Evolutionary conservation across 2,888 invertebrate species (phyloP).

Genomic region (Leucophenga montana): DNA sequence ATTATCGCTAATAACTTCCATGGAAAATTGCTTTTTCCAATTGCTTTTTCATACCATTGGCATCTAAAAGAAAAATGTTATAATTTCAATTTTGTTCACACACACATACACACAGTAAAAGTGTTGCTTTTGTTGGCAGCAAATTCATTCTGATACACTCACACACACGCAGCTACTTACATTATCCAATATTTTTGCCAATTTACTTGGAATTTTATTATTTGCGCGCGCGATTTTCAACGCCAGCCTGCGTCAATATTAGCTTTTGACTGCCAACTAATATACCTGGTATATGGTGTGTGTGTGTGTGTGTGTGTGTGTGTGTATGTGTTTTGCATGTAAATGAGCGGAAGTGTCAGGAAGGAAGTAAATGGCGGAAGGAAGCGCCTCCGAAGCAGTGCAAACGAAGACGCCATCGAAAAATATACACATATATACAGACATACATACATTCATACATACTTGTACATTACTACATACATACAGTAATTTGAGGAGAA

Average conservation of each 20-base stretch:
- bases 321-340: conserved; percentile 31
- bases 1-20: conserved; percentile 63
- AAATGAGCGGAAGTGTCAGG: conserved; percentile 19
- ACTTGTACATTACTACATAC: no score
- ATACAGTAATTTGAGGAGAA: conserved; percentile 42
- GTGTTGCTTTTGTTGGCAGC: background rate
- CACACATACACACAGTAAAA: conserved; percentile 13
- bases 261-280: conserved; percentile 33
- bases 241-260: background rate
- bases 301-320: conserved; percentile 55
- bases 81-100: conserved; percentile 58
- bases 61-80: conserved; percentile 42
- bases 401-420: conserved; percentile 28
- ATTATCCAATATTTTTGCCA: conserved; percentile 60
- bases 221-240: conserved; percentile 16
- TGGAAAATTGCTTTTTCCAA: conserved; percentile 1
- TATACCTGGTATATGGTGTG: no score
- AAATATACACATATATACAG: no score
- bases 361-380: conserved; percentile 53
- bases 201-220: conserved; percentile 54
- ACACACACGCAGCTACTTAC: conserved; percentile 30
- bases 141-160: background rate
- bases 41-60: background rate
- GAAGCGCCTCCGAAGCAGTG: conserved; percentile 56
- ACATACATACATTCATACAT: no score